phyloP scores from a whole-genome alignment of 2,888 invertebrate genomes.

The Drosophila nr. fundita region DNA sequence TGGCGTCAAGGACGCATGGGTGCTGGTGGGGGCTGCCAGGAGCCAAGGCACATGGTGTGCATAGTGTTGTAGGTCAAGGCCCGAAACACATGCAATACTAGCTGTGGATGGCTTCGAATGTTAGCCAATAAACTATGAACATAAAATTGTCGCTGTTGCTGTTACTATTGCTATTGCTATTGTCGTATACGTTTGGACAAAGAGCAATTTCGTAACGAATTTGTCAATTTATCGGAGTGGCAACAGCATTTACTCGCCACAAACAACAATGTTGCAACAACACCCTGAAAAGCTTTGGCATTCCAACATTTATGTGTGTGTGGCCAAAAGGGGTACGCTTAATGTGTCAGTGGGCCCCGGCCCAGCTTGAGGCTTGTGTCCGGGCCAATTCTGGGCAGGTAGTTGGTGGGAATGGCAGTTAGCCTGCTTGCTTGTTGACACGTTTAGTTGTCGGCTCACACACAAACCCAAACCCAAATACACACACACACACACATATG shows the following conservation, averaged over 20 bases:
- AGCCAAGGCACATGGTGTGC: conserved; percentile 27
- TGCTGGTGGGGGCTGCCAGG: conserved; percentile 7
- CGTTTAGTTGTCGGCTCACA: conserved; percentile 70
- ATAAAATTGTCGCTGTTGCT: conserved; percentile 48
- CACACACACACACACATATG: conserved; percentile 10
- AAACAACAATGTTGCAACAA: conserved; percentile 37
- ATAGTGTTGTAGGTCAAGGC: conserved; percentile 69
- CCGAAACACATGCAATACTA: conserved; percentile 59
- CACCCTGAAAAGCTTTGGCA: conserved; percentile 29
- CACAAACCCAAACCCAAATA: conserved; percentile 31
- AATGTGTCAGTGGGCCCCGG: conserved; percentile 70
- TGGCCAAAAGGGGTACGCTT: conserved; percentile 65
- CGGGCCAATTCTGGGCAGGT: conserved; percentile 54
- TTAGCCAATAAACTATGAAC: conserved; percentile 74
- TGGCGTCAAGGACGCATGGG: conserved; percentile 54
- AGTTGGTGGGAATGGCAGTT: conserved; percentile 54
- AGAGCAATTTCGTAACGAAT: conserved; percentile 74
- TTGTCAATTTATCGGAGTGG: conserved; percentile 75
- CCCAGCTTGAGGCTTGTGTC: conserved; percentile 24
- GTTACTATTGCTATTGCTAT: conserved; percentile 28
- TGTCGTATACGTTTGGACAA: conserved; percentile 30
- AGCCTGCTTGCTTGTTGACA: conserved; percentile 76
- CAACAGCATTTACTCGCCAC: conserved; percentile 62
- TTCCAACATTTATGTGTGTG: conserved; percentile 51
- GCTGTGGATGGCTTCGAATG: conserved; percentile 32